Evolutionary conservation across 2,113 vertebrate genomes (phyloP).

Genomic region (Spizaetus ornatus): DNA sequence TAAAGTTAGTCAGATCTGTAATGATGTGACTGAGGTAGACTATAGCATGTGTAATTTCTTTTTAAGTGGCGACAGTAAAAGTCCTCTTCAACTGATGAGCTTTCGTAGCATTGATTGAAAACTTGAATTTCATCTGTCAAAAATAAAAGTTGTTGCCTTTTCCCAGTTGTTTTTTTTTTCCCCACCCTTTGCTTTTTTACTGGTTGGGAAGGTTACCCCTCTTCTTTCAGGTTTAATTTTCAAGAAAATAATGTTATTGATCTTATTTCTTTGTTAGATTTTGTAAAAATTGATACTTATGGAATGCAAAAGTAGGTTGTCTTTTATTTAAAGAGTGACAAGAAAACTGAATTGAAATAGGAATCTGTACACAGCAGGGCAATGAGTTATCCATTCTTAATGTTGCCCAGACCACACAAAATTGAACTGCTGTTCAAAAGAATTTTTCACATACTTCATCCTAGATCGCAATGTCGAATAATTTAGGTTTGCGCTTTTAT

Average conservation of each 20-base stretch:
- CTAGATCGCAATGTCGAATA: neutral
- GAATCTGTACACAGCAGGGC: neutral
- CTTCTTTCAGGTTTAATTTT: neutral
- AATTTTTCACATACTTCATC: neutral
- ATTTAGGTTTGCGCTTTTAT: neutral
- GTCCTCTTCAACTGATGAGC: neutral
- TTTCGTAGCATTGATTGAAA: neutral
- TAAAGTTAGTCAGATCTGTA: neutral
- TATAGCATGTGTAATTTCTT: neutral
- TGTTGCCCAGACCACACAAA: neutral
- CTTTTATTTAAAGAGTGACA: neutral
- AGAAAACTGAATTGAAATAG: neutral
- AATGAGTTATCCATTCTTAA: neutral
- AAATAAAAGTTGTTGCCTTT: neutral
- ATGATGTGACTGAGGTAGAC: neutral
- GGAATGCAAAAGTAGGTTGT: neutral
- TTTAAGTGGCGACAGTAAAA: neutral
- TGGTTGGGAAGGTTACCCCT: neutral
- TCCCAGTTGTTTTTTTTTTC: neutral
- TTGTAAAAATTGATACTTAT: neutral
- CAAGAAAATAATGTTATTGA: neutral
- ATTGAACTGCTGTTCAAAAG: neutral
- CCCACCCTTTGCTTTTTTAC: neutral
- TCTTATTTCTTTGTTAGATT: neutral
- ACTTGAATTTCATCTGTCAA: neutral